These are phyloP conservation scores for Xiphorhynchus erythropygius DNA, from an alignment of 2,797 vertebrate species.

Conservation along the genomic window DNA sequence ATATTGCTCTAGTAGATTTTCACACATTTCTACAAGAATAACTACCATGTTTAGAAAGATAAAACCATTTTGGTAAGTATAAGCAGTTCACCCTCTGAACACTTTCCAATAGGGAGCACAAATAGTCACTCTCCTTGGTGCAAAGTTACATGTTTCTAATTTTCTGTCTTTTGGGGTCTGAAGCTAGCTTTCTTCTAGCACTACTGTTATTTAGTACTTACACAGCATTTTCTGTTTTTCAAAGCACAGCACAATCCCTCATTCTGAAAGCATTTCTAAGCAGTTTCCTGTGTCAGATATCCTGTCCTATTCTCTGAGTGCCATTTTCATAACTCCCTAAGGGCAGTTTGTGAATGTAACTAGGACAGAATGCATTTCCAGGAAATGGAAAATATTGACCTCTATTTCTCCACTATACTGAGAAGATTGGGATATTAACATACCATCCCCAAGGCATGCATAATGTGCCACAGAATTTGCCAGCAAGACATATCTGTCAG, in stretches of 20 bases:
- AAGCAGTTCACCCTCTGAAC: not conserved
- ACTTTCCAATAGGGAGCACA: not conserved
- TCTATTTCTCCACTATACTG: slow-evolving; percentile 28
- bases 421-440: slow-evolving; percentile 29
- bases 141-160: not conserved
- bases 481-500: not conserved
- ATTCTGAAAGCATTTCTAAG: slow-evolving; percentile 53
- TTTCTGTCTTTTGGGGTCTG: not conserved
- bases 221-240: slow-evolving; percentile 26
- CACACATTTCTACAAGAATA: not conserved
- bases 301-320: slow-evolving; percentile 34
- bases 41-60: not conserved
- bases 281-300: slow-evolving; percentile 63
- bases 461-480: slow-evolving; percentile 22
- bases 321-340: slow-evolving; percentile 62
- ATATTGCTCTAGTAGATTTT: not conserved
- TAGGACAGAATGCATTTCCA: slow-evolving; percentile 56
- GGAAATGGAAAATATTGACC: slow-evolving; percentile 67
- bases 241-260: slow-evolving; percentile 23
- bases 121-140: not conserved
- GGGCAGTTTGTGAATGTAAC: slow-evolving; percentile 44
- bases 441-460: not conserved
- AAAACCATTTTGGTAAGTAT: not conserved
- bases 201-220: not conserved
- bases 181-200: not conserved